Evolutionary conservation across 2,113 vertebrate species (phyloP).

Genomic region (Sinocyclocheilus grahami): DNA sequence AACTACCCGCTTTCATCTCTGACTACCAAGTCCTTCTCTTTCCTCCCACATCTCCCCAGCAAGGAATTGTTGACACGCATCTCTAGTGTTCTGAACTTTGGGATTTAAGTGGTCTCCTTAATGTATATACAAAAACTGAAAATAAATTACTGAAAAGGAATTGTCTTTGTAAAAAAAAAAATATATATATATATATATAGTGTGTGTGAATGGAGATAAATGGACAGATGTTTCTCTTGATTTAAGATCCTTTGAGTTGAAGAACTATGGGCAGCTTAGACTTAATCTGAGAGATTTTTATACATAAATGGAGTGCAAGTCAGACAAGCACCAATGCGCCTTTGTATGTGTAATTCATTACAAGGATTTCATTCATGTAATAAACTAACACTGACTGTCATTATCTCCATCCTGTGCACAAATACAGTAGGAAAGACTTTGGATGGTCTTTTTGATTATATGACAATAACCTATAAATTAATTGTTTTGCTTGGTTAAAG

Average conservation of each 20-base stretch:
- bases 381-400: slow-evolving; percentile 43
- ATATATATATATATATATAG: slow-evolving; percentile 27
- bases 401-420: slow-evolving; percentile 43
- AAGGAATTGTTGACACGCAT: slow-evolving; percentile 58
- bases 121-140: slow-evolving; percentile 74
- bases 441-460: background rate
- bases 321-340: slow-evolving; percentile 74
- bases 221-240: slow-evolving; percentile 62
- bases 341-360: slow-evolving; percentile 67
- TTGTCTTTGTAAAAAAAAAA: slow-evolving; percentile 59
- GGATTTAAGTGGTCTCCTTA: slow-evolving; percentile 67
- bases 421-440: slow-evolving; percentile 22
- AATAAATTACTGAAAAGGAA: slow-evolving; percentile 42
- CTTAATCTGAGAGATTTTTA: slow-evolving; percentile 57
- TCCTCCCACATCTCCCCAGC: slow-evolving; percentile 8
- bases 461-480: background rate
- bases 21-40: too few species aligned
- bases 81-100: slow-evolving; percentile 55
- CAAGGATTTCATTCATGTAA: slow-evolving; percentile 50
- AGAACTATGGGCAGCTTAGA: slow-evolving; percentile 63
- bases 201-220: slow-evolving; percentile 54
- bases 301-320: slow-evolving; percentile 72
- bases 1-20: background rate
- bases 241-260: slow-evolving; percentile 62
- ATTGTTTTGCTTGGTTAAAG: slow-evolving; percentile 38